Conservation (phyloP, 1,140 invertebrate species). For the Drosophila malerkotliana region DNA sequence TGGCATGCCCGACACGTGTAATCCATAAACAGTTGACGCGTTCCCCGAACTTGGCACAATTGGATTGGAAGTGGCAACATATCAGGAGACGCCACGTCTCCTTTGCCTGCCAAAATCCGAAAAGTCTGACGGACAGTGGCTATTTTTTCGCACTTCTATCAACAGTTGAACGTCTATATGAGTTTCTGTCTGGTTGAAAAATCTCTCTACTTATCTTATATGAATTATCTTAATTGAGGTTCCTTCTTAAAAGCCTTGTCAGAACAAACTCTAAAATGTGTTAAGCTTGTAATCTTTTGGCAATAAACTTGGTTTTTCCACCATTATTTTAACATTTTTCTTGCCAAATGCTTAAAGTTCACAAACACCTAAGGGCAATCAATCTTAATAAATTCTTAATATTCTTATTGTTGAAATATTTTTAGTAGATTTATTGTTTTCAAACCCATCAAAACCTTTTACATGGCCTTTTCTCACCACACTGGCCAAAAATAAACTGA, state of each 20-base stretch:
- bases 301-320: no score
- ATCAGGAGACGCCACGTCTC: not conserved
- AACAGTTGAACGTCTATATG: slow-evolving; percentile 26
- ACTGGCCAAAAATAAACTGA: slow-evolving; percentile 1
- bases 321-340: no score
- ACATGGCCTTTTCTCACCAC: not conserved
- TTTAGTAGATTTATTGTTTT: no score
- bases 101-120: not conserved
- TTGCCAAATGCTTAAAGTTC: not conserved
- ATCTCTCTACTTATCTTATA: slow-evolving; percentile 14
- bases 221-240: not conserved
- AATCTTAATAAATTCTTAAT: not conserved
- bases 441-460: not conserved
- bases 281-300: slow-evolving; percentile 1
- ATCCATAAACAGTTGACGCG: slow-evolving; percentile 69
- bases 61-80: slow-evolving; percentile 2
- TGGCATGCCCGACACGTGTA: slow-evolving; percentile 68
- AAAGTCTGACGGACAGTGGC: slow-evolving; percentile 1
- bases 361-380: not conserved
- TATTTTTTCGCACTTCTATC: slow-evolving; percentile 29
- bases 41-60: slow-evolving; percentile 10
- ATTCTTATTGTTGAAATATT: not conserved
- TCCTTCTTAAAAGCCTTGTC: slow-evolving; percentile 1
- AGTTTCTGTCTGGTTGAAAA: slow-evolving; percentile 3
- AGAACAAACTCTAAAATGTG: slow-evolving; percentile 6